phyloP scores from a whole-genome alignment of 1,140 invertebrate genomes.

The Hestina assimilis region DNA sequence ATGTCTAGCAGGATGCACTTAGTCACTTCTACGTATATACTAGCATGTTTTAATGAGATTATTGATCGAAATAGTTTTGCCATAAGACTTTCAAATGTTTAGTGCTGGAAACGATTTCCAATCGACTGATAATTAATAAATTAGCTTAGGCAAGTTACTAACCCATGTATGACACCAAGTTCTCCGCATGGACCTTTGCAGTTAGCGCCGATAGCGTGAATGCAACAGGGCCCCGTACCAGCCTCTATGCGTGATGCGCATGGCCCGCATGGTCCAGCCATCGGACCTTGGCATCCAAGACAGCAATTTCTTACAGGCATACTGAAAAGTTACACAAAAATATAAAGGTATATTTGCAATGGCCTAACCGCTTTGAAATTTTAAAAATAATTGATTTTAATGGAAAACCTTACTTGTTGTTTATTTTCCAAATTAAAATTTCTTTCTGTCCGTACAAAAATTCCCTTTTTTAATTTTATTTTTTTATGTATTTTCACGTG shows the following conservation, averaged over 20 bases:
- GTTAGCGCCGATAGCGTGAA: constrained; percentile 42
- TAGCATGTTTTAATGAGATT: background rate
- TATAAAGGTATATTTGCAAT: too few species aligned
- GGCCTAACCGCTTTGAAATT: too few species aligned
- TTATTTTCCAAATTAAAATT: too few species aligned
- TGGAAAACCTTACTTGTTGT: too few species aligned
- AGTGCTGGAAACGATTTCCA: too few species aligned
- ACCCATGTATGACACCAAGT: constrained; percentile 56
- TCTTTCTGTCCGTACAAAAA: too few species aligned
- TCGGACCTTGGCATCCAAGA: constrained; percentile 58
- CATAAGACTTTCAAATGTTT: too few species aligned
- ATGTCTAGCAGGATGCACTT: background rate
- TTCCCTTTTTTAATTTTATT: too few species aligned
- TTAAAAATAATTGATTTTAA: too few species aligned
- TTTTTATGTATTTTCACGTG: too few species aligned
- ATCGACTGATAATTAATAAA: too few species aligned
- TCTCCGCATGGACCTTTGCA: constrained; percentile 47
- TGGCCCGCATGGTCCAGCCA: constrained; percentile 54
- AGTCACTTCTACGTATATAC: background rate
- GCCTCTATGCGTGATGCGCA: constrained; percentile 32
- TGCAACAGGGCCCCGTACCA: constrained; percentile 51
- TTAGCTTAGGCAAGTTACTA: constrained; percentile 4
- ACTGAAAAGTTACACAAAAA: background rate
- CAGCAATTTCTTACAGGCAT: constrained; percentile 68
- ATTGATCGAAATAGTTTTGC: background rate